Conservation (phyloP, 2,113 vertebrate species). For the Gallinago media region DNA sequence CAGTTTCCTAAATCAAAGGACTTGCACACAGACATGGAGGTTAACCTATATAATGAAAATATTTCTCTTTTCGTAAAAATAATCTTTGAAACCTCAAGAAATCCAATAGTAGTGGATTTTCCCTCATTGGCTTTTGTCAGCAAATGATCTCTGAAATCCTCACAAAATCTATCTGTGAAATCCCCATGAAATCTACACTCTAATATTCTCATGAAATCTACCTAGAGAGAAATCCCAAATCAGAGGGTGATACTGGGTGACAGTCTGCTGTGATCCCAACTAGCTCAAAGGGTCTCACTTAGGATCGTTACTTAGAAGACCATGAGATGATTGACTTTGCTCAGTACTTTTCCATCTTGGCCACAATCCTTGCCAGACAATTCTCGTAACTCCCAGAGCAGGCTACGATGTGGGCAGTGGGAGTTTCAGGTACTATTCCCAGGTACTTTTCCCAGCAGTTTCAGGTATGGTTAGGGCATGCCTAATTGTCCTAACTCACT, state of each 20-base stretch:
- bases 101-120: too few relatives aligned
- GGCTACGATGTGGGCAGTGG: neutral
- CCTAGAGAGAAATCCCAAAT: neutral
- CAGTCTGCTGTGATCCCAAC: neutral
- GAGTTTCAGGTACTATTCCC: neutral
- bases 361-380: neutral
- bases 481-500: neutral
- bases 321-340: neutral
- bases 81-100: too few relatives aligned
- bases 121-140: neutral
- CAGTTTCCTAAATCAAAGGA: too few relatives aligned
- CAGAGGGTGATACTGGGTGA: neutral
- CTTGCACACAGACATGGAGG: too few relatives aligned
- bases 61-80: too few relatives aligned
- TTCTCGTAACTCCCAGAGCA: neutral
- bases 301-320: neutral
- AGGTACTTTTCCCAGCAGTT: neutral
- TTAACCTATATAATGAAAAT: too few relatives aligned
- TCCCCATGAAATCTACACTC: neutral
- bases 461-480: neutral
- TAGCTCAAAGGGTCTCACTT: too few relatives aligned
- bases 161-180: neutral
- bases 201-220: neutral
- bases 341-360: neutral
- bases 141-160: neutral